phyloP scores from a whole-genome alignment of 1,140 invertebrate genomes.

The Paramacrobiotus metropolitanus region DNA sequence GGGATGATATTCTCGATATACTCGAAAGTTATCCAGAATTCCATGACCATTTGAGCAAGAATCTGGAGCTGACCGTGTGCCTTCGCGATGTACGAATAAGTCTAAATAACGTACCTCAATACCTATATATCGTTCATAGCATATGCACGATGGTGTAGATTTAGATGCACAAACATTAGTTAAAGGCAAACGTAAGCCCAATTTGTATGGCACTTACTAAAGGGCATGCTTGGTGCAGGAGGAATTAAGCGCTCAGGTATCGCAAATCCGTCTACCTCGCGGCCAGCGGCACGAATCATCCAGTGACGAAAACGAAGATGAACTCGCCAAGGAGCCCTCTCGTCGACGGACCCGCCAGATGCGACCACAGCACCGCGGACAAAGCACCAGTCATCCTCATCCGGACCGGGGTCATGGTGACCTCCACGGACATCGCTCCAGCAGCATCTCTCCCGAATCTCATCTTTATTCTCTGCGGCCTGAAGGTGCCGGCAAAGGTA shows the following conservation, averaged over 20 bases:
- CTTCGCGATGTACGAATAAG: constrained; percentile 83
- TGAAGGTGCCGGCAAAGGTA: constrained; percentile 20
- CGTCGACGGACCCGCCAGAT: constrained; percentile 9
- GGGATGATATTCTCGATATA: constrained; percentile 88
- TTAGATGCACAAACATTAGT: no score
- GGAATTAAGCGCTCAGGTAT: neutral
- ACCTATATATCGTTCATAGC: no score
- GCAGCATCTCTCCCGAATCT: neutral
- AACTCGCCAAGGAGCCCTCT: constrained; percentile 11
- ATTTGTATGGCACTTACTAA: no score
- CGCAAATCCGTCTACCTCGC: neutral
- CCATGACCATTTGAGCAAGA: constrained; percentile 64
- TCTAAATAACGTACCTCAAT: no score
- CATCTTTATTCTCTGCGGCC: neutral
- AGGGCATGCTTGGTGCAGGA: constrained; percentile 4
- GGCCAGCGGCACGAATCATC: neutral
- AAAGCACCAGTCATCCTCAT: no score
- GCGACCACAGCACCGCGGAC: constrained; percentile 5
- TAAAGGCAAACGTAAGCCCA: no score
- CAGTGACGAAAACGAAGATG: neutral
- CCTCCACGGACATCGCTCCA: constrained; percentile 18
- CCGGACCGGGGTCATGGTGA: no score
- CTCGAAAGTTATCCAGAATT: constrained; percentile 94
- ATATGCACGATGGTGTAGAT: neutral
- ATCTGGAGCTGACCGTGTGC: constrained; percentile 86